Base-by-base conservation (phyloP, 2,888 invertebrate genomes). In the Alsophila aescularia region DNA sequence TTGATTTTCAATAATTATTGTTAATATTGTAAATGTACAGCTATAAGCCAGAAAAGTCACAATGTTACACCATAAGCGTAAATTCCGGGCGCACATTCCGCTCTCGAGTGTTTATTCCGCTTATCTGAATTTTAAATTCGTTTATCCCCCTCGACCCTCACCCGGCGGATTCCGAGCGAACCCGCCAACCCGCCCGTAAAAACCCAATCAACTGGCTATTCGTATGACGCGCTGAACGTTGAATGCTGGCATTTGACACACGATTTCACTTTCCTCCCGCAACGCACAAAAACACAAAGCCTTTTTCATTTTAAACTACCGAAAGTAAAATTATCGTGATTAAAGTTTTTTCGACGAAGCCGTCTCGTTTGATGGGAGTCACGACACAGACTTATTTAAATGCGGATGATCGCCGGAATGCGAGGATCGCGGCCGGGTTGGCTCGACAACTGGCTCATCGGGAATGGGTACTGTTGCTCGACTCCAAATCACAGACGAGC, bases 51-150 rank as follows among this genome's bases (percentile, higher is more conserved):
- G n/a, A n/a, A n/a, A n/a, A n/a, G n/a, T n/a, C n/a, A n/a, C n/a
- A n/a, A n/a, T n/a, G n/a, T n/a, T n/a, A n/a, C n/a, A n/a, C n/a
- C n/a, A n/a, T n/a, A n/a, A n/a, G n/a, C n/a, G n/a, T n/a, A n/a
- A n/a, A n/a, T n/a, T n/a, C n/a, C 29, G 4, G 36, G 10, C 2
- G 58, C 67, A 60, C 70, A 75, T 78, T 80, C 79, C 79, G 60
- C 68, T 67, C 61, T 48, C 69, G 69, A 74, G 72, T 79, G 79
- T 81, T 87, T 81, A 85, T 88, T 87, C 86, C 86, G 87, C 86
- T 87, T 85, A 87, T 88, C 87, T 87, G 80, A 88, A 88, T 87
- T 89, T 88, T 83, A 88, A 88, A 88, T 87, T 80, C 71, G 66
- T 67, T 66, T 62, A 64, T 60, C 57, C 54, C 43, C 62, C 53